A percentile compares a stretch with the other conserved stretches of the same genome.
phyloP scores from a whole-genome alignment of 2,888 invertebrate species.

The Microctonus hyperodae region DNA sequence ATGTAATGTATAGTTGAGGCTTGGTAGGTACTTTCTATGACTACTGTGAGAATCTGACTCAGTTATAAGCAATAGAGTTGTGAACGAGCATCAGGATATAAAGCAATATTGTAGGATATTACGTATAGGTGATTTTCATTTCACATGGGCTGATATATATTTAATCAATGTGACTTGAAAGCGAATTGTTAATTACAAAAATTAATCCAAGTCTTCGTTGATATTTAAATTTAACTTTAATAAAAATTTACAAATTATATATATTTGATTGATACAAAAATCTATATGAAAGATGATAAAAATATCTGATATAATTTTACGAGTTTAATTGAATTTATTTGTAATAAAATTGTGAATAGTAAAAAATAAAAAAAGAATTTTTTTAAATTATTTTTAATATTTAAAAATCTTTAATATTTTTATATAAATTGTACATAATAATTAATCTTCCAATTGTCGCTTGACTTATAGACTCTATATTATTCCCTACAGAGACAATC shows the following conservation, averaged over 20 bases:
- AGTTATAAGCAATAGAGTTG: too few relatives aligned
- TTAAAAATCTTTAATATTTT: too few relatives aligned
- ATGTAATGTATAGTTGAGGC: not conserved
- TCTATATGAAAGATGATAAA: not conserved
- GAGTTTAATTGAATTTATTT: too few relatives aligned
- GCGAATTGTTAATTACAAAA: slow-evolving; percentile 63
- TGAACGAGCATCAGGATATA: too few relatives aligned
- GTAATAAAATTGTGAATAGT: not conserved
- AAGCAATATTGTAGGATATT: slow-evolving; percentile 64
- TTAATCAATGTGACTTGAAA: slow-evolving; percentile 56
- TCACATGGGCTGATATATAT: slow-evolving; percentile 1
- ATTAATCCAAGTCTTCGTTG: slow-evolving; percentile 50
- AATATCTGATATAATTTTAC: too few relatives aligned
- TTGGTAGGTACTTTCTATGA: not conserved
- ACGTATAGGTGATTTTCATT: slow-evolving; percentile 64
- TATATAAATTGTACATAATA: not conserved
- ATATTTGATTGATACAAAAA: not conserved
- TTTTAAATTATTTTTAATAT: too few relatives aligned
- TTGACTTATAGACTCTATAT: not conserved
- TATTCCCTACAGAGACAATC: not conserved
- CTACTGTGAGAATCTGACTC: slow-evolving; percentile 42
- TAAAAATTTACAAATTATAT: not conserved
- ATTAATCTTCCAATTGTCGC: not conserved
- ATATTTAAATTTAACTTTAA: not conserved
- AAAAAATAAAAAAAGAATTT: too few relatives aligned